Conservation (phyloP, 2,888 invertebrate species). For the Megamerina dolium region DNA sequence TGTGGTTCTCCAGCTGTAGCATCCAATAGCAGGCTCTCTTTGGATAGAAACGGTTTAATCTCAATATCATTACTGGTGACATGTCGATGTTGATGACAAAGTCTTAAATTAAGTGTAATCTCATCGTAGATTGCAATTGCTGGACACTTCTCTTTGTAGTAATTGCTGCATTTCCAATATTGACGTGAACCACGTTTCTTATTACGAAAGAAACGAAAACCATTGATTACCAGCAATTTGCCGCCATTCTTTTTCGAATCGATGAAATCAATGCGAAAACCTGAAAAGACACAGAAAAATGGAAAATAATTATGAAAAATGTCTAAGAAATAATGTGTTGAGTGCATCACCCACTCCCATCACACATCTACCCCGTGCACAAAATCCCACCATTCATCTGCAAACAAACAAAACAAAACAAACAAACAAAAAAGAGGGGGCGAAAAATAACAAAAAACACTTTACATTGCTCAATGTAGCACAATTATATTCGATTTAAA, state of each 20-base stretch:
- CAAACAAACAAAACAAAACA: too few species aligned
- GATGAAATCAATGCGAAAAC: slow-evolving; percentile 47
- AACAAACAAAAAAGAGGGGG: too few species aligned
- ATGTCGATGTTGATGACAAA: slow-evolving; percentile 48
- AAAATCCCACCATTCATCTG: too few species aligned
- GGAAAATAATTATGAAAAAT: slow-evolving; percentile 4
- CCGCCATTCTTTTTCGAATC: slow-evolving; percentile 50
- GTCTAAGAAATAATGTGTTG: slow-evolving; percentile 1
- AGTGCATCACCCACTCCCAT: too few species aligned
- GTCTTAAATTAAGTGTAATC: slow-evolving; percentile 38
- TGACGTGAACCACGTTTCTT: slow-evolving; percentile 47
- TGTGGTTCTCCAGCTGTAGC: too few species aligned
- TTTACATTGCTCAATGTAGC: too few species aligned
- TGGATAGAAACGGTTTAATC: slow-evolving; percentile 36
- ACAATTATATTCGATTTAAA: too few species aligned
- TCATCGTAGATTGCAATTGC: slow-evolving; percentile 49
- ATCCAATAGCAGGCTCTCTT: too few species aligned
- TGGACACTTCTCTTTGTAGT: slow-evolving; percentile 49
- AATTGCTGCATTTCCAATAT: slow-evolving; percentile 50
- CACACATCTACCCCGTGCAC: too few species aligned
- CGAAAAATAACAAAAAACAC: too few species aligned
- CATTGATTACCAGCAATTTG: slow-evolving; percentile 47
- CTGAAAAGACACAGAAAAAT: slow-evolving; percentile 27
- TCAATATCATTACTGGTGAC: slow-evolving; percentile 44
- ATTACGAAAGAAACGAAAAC: slow-evolving; percentile 49